Evolutionary conservation across 2,888 invertebrate species (phyloP), one percentile per base, ranked within the genome.

Genomic region (Melieria picta): DNA sequence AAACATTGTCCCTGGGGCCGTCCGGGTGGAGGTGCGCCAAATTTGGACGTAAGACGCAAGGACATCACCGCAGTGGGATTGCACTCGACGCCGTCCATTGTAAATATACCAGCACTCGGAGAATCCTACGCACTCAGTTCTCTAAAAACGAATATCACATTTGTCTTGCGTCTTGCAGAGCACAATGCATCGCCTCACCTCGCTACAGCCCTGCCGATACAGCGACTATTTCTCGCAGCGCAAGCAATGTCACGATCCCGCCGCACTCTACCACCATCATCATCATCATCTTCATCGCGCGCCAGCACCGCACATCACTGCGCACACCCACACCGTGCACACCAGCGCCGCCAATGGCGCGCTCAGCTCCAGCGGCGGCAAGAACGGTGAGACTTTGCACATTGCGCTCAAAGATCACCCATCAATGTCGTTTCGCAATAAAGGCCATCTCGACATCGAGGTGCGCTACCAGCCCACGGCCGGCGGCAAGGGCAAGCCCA

Each of bases 1-100:
- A 90, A 90, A 76, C 93, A 93, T 83, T 92, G 92, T 86, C 94
- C 94, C 7, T 94, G 93, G 93, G 93, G 93, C 5, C 89, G 90
- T 72, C 92, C 91, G 9, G 93, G 93, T 4, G 91, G 92, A 63
- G 93, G 93, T 45, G 93, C 93, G 30, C 93, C 93, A 61, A 92
- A 92, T 80, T 79, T 88, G 10, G 90, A 91, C 72, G 85, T 91
- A 48, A 90, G 93, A 30, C 91, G 92, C 81, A 89, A 91, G 79
- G 92, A 94, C 81, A 89, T 94, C 46, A 89, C 91, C 61, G 87
- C 91, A 72, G 90, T 90, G 65, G 93, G 91, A 71, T 88, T 92
- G 71, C 91, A 90, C 81, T 92, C 92, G 1, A 91, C 92, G 77
- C 90, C 87, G 65, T 82, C 86, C 77, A 88, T 88, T 80, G 89